These are phyloP conservation scores for Mnemiopsis leidyi DNA, from an alignment of 37 sponge, comb jelly and placozoan genomes.

Conservation along the genomic window DNA sequence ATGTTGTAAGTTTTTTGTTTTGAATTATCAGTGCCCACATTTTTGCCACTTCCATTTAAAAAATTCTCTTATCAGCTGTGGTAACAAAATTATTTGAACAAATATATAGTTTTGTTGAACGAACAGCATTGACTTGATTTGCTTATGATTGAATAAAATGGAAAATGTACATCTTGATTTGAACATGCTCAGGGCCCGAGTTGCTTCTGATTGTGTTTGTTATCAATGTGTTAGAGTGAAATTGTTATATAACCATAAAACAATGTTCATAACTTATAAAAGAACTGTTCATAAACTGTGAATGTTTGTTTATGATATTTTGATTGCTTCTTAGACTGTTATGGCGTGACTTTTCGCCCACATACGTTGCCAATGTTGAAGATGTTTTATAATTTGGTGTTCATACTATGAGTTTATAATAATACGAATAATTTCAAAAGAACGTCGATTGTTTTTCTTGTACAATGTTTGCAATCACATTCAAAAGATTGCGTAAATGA, in stretches of 20 bases:
- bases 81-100: too few species aligned
- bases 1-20: too few species aligned
- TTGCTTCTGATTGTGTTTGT: neutral
- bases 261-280: neutral
- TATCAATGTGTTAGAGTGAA: neutral
- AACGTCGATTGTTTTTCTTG: too few species aligned
- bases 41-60: too few species aligned
- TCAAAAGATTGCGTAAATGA: too few species aligned
- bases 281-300: neutral
- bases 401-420: neutral
- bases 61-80: too few species aligned
- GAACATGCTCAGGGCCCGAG: neutral
- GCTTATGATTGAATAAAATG: neutral
- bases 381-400: neutral
- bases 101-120: too few species aligned
- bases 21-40: too few species aligned
- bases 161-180: neutral
- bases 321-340: neutral
- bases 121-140: neutral
- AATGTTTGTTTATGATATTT: neutral
- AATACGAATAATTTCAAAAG: neutral
- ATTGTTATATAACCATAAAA: neutral
- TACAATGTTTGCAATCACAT: too few species aligned
- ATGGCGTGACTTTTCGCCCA: neutral
- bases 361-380: neutral